phyloP scores from a whole-genome alignment of 1,140 invertebrate species.

The Kradibia gibbosae region DNA sequence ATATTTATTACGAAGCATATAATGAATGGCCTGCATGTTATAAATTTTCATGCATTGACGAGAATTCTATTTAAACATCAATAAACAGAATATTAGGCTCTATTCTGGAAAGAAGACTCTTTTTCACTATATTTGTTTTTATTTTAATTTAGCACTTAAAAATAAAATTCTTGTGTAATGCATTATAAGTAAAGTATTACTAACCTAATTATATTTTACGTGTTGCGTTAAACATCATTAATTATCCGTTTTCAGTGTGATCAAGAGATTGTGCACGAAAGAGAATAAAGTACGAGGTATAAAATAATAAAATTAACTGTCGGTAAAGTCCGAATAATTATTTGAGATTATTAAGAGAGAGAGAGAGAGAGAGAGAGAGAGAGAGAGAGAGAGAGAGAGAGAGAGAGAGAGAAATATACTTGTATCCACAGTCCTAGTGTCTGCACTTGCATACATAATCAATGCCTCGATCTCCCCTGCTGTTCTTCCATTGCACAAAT shows the following conservation, averaged over 20 bases:
- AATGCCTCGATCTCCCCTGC: too few relatives aligned
- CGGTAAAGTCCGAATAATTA: conserved; percentile 22
- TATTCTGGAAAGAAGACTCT: neutral
- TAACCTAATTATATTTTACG: conserved; percentile 18
- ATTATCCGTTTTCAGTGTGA: conserved; percentile 26
- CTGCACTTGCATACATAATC: too few relatives aligned
- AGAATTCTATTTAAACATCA: neutral
- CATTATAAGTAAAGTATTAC: neutral
- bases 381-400: too few relatives aligned
- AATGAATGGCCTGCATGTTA: neutral
- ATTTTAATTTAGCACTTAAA: neutral
- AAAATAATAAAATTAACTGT: conserved; percentile 42
- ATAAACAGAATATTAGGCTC: neutral
- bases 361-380: too few relatives aligned
- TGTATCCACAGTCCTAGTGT: too few relatives aligned
- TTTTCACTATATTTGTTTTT: neutral
- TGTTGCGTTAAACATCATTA: conserved; percentile 24
- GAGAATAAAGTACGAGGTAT: neutral
- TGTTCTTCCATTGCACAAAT: too few relatives aligned
- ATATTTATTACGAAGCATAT: neutral
- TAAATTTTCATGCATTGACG: conserved; percentile 1
- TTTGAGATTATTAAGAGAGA: neutral
- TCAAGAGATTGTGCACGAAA: conserved; percentile 1
- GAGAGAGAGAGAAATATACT: too few relatives aligned
- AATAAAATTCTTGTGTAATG: neutral